Base-by-base conservation (phyloP, 2,888 invertebrate genomes). In the Archips crataeganus region DNA sequence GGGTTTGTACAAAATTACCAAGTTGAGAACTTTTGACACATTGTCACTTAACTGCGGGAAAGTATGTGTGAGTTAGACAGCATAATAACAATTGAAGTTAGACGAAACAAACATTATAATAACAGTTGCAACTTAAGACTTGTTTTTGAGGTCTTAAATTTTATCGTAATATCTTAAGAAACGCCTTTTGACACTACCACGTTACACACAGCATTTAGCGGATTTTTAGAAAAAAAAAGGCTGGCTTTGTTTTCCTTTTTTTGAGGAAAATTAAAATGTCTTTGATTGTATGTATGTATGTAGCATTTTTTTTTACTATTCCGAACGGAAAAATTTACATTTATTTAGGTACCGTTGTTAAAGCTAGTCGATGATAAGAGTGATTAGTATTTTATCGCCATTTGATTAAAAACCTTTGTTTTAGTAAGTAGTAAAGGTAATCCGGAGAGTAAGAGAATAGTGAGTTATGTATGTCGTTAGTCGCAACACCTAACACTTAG, bases 11-110 rank as follows among this genome's bases (percentile, higher is more conserved):
- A 51, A 54, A 65, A 51, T 65, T 39, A 65, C 39, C 51, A 65
- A 51, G 65, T 65, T 65, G 15, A 54, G 51, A 65, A 65, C 51
- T 65, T 54, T 39, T 51, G 51, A 36, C 51, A 54, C 51, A 65
- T 49, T 64, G 64, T 64, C 51, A 51, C 36, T 51, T 54, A 39
- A 65, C 51, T 51, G 51, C 23, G 64, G 34, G 32, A 64, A 54
- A 36, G 64, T 49, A 34, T 34, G 64, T 54, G 45, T 34, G n/a
- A 64, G 49, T 64, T 64, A 49, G 64, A 63, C 62, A 62, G 36
- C 23, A 67, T 59, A 42, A 67, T 59, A 67, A 67, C 34, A 59
- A 67, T 59, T 47, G 42, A 32, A 59, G 45, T 67, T 47, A 34
- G 32, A 67, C 59, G 42, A 45, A 59, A 57, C 32, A 57, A 32